These are phyloP conservation scores for Bradypus variegatus DNA, from an alignment of 2,797 vertebrate genomes.

Conservation along the genomic window DNA sequence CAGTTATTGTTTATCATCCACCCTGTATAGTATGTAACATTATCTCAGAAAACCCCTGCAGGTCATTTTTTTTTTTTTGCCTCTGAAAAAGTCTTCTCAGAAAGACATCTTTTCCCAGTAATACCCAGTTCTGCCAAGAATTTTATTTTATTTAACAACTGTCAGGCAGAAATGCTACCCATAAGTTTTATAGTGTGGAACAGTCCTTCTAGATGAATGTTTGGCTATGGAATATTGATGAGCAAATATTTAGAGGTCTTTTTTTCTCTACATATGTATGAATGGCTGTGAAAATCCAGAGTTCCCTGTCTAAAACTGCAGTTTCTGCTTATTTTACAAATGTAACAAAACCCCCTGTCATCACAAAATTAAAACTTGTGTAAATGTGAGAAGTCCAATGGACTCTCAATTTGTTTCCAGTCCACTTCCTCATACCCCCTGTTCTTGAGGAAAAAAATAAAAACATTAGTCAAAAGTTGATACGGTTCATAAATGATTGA, in stretches of 20 bases:
- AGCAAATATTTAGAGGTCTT: background rate
- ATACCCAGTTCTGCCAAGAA: too few relatives aligned
- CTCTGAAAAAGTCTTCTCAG: too few relatives aligned
- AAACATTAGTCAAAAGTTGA: background rate
- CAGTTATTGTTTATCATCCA: too few relatives aligned
- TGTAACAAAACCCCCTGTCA: background rate
- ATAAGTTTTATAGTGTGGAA: background rate
- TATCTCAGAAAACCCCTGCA: too few relatives aligned
- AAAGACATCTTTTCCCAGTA: too few relatives aligned
- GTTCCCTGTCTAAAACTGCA: background rate
- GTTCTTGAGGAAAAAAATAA: background rate
- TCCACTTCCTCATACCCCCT: background rate
- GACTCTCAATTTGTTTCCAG: constrained; percentile 19
- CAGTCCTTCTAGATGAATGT: background rate
- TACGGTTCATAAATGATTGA: background rate
- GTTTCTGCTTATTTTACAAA: background rate
- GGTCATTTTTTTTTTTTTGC: too few relatives aligned
- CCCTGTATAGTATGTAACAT: too few relatives aligned
- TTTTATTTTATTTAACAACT: too few relatives aligned
- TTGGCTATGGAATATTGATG: background rate
- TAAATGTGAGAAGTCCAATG: constrained; percentile 16
- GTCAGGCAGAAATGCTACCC: background rate
- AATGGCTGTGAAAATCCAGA: background rate
- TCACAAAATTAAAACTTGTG: background rate
- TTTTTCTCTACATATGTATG: background rate